phyloP scores from a whole-genome alignment of 1,140 invertebrate genomes.

The Procambarus virginalis region DNA sequence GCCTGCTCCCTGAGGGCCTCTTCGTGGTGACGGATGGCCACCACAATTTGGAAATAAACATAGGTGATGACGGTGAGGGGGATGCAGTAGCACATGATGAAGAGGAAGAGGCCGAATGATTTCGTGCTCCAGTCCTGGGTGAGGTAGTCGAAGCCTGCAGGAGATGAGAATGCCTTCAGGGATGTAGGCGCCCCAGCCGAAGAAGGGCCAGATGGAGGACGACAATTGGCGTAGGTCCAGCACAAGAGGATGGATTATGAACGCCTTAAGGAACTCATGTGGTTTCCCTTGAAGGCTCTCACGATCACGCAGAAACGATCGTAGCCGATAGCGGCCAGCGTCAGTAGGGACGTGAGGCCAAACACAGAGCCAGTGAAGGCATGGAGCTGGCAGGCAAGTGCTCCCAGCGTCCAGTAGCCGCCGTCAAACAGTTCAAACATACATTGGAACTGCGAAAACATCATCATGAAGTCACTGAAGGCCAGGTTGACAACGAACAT shows the following conservation, averaged over 20 bases:
- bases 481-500: constrained; percentile 89
- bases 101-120: constrained; percentile 69
- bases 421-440: constrained; percentile 85
- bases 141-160: constrained; percentile 72
- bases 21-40: constrained; percentile 75
- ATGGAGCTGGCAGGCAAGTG: constrained; percentile 87
- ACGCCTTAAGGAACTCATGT: constrained; percentile 70
- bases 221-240: constrained; percentile 70
- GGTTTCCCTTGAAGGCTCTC: constrained; percentile 70
- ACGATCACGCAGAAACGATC: constrained; percentile 73
- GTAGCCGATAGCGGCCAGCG: constrained; percentile 71
- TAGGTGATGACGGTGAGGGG: constrained; percentile 71
- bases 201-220: constrained; percentile 70
- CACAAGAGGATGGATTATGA: constrained; percentile 68
- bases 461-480: constrained; percentile 89
- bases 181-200: constrained; percentile 72
- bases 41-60: constrained; percentile 75
- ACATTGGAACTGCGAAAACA: constrained; percentile 78
- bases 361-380: constrained; percentile 80
- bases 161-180: constrained; percentile 71
- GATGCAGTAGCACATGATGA: constrained; percentile 67
- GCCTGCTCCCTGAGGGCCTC: constrained; percentile 75
- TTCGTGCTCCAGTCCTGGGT: constrained; percentile 26
- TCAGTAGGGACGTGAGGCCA: constrained; percentile 71
- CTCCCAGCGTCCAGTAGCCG: constrained; percentile 75